phyloP scores from a whole-genome alignment of 1,140 invertebrate genomes.

The Cydia pomonella region DNA sequence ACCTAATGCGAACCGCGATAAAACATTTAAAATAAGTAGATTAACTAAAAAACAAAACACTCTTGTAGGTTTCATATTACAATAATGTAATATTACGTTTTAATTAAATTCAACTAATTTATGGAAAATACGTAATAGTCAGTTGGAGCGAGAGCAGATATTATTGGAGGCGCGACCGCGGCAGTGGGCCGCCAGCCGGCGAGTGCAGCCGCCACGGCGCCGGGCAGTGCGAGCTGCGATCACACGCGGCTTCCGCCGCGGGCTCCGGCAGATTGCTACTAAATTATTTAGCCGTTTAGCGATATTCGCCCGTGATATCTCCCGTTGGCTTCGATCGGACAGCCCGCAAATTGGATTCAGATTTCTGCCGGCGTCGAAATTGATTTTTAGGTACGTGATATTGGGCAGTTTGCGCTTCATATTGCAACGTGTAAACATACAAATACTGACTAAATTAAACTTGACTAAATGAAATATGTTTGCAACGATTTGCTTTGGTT shows the following conservation, averaged over 20 bases:
- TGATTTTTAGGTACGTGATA: constrained; percentile 74
- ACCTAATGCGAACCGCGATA: no score
- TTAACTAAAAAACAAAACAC: no score
- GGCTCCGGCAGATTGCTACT: constrained; percentile 70
- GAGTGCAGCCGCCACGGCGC: not conserved
- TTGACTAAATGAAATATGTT: no score
- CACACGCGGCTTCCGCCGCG: constrained; percentile 48
- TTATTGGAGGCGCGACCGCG: not conserved
- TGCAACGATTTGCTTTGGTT: no score
- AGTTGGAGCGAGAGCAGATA: not conserved
- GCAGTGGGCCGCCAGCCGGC: not conserved
- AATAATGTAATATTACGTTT: no score
- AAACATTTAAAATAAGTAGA: no score
- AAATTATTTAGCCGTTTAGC: constrained; percentile 80
- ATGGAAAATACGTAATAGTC: not conserved
- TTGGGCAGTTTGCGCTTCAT: constrained; percentile 61
- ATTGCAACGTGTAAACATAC: constrained; percentile 50
- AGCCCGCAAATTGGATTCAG: constrained; percentile 79
- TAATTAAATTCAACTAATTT: not conserved
- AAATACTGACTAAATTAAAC: constrained; percentile 15
- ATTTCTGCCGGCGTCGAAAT: constrained; percentile 75
- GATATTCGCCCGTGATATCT: constrained; percentile 76
- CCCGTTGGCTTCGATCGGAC: constrained; percentile 69
- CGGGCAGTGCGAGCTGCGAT: constrained; percentile 25
- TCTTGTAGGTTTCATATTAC: no score